phyloP scores from a whole-genome alignment of 2,113 vertebrate species.

The Coracopsis vasa region DNA sequence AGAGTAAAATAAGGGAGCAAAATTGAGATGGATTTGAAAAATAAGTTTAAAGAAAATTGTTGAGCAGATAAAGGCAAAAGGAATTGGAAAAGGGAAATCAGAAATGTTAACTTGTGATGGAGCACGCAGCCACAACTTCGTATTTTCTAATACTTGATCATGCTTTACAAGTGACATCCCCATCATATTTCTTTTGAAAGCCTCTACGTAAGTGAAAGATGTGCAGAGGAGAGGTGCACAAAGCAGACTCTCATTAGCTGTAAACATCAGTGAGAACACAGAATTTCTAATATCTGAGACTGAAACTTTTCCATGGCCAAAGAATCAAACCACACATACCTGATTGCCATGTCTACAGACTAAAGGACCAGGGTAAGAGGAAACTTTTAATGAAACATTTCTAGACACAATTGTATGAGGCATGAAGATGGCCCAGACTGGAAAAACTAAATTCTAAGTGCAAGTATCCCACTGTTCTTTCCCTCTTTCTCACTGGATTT shows the following conservation, averaged over 20 bases:
- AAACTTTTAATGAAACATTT: neutral
- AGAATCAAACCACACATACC: neutral
- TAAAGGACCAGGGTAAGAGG: neutral
- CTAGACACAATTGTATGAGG: neutral
- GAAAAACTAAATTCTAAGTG: neutral
- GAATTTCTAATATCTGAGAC: neutral
- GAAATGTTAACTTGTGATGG: neutral
- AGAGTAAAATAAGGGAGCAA: neutral
- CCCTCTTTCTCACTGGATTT: neutral
- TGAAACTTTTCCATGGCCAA: neutral
- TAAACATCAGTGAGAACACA: neutral
- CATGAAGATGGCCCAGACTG: neutral
- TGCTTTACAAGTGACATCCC: neutral
- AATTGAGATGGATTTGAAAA: neutral
- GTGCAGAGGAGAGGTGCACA: neutral
- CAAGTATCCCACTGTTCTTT: neutral
- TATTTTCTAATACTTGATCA: neutral
- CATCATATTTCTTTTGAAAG: neutral
- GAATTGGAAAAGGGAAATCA: neutral
- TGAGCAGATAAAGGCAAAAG: neutral
- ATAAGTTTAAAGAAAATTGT: neutral
- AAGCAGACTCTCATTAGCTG: neutral
- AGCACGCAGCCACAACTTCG: fast-evolving
- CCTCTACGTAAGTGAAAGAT: neutral
- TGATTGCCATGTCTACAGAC: neutral